Evolutionary conservation across 2,797 vertebrate species (phyloP).

Genomic region (Gymnoscopelus braueri): DNA sequence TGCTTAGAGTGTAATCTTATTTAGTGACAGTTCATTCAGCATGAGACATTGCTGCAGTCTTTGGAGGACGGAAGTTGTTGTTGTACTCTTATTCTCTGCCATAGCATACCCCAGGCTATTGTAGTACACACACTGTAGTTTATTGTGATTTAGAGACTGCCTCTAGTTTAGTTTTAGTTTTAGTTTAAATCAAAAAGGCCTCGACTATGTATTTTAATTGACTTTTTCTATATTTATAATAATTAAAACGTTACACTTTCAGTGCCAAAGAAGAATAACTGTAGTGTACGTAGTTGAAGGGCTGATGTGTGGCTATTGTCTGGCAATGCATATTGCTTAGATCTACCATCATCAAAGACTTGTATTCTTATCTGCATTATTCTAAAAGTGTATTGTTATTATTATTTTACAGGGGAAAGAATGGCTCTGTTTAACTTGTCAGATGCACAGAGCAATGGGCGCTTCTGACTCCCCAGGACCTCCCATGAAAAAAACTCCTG

Average conservation of each 20-base stretch:
- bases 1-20: constrained; percentile 17
- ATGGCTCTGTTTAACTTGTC: constrained; percentile 98
- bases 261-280: too few relatives aligned
- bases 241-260: too few relatives aligned
- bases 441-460: constrained; percentile 90
- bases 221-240: too few relatives aligned
- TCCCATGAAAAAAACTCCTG: constrained; percentile 62
- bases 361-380: neutral
- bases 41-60: constrained; percentile 7
- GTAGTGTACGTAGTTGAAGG: too few relatives aligned
- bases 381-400: neutral
- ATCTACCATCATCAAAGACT: neutral
- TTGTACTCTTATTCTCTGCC: neutral
- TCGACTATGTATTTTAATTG: too few relatives aligned
- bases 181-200: neutral
- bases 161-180: too few relatives aligned
- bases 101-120: neutral
- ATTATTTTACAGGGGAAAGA: constrained; percentile 78
- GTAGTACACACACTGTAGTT: neutral
- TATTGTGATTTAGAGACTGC: neutral
- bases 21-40: constrained; percentile 19
- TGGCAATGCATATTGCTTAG: too few relatives aligned
- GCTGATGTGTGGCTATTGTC: too few relatives aligned
- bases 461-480: constrained; percentile 73
- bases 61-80: neutral